Evolutionary conservation across 2,888 invertebrate species (phyloP).

Genomic region (Cerceris ruficornis): DNA sequence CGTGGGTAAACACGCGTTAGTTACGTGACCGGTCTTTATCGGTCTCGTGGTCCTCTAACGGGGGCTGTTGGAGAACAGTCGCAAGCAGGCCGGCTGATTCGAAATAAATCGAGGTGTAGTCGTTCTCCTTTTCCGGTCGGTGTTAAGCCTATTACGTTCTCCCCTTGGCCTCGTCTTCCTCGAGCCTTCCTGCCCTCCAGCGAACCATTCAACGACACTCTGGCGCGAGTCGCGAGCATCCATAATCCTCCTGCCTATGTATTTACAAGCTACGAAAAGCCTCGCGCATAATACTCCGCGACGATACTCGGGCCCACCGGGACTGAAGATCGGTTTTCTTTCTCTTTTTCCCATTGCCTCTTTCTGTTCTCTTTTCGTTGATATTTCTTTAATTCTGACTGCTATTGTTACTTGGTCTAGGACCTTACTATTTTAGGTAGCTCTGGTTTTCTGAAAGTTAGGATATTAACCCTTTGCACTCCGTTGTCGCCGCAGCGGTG

Average conservation of each 20-base stretch:
- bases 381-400: background rate
- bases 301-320: conserved; percentile 51
- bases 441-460: no score
- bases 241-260: conserved; percentile 65
- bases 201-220: conserved; percentile 45
- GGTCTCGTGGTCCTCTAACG: conserved; percentile 39
- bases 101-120: conserved; percentile 59
- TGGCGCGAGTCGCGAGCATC: conserved; percentile 65
- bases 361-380: background rate
- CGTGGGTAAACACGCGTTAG: conserved; percentile 69
- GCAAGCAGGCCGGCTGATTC: conserved; percentile 42
- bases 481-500: no score
- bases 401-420: background rate
- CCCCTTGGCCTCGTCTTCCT: conserved; percentile 20
- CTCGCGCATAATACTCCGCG: conserved; percentile 40
- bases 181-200: conserved; percentile 9
- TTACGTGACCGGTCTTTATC: conserved; percentile 68
- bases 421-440: no score
- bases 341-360: background rate
- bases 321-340: conserved; percentile 39
- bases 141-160: conserved; percentile 69
- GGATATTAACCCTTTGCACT: no score
- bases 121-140: conserved; percentile 60
- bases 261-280: conserved; percentile 64
- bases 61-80: background rate